These are phyloP conservation scores for Heptranchias perlo DNA, from an alignment of 2,113 vertebrate species.

Conservation along the genomic window DNA sequence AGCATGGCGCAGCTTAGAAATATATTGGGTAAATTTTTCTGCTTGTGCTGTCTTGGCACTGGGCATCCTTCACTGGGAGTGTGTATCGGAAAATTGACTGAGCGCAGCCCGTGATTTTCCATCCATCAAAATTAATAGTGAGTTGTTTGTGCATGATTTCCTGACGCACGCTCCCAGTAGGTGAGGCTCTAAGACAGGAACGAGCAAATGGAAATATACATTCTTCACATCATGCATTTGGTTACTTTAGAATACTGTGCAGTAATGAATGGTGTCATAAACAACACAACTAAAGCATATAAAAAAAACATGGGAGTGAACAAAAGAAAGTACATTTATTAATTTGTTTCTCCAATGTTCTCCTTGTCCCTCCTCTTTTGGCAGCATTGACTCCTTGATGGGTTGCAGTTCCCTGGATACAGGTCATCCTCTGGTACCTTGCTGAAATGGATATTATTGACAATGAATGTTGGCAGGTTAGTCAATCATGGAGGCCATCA, in stretches of 20 bases:
- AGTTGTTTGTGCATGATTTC: neutral
- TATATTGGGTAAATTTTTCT: neutral
- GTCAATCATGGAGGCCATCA: neutral
- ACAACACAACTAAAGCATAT: neutral
- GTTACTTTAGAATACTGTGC: neutral
- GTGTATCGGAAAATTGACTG: neutral
- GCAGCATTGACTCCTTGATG: neutral
- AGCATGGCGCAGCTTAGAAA: neutral
- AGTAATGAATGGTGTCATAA: neutral
- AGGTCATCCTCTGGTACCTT: neutral
- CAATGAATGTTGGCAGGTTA: neutral
- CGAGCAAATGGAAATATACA: neutral
- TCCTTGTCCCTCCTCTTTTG: neutral
- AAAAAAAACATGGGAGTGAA: neutral
- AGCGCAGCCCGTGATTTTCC: neutral
- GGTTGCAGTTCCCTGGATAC: neutral
- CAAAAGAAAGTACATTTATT: neutral
- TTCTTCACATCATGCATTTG: neutral
- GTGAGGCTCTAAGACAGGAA: neutral
- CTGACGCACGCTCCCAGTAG: neutral
- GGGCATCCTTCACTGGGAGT: neutral
- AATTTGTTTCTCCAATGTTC: neutral
- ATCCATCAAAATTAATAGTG: neutral
- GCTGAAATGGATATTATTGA: neutral
- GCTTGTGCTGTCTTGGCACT: neutral